Conservation (phyloP, 2,888 invertebrate genomes). For the Lacanobia wlatinum region DNA sequence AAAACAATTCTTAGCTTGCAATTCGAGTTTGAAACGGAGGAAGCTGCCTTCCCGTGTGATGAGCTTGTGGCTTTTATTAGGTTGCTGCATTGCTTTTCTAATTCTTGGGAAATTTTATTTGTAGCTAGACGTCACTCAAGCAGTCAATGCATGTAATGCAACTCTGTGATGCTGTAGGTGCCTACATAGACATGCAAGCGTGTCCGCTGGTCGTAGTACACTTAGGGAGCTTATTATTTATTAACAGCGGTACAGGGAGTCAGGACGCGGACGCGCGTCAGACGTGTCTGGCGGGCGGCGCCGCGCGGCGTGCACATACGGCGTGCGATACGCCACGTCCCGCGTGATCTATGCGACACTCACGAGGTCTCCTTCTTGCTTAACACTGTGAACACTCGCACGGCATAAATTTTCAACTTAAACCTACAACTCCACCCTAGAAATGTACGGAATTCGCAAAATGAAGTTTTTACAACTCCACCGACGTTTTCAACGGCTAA, state of each 20-base stretch:
- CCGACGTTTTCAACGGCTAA: slow-evolving; percentile 79
- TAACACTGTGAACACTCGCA: slow-evolving; percentile 82
- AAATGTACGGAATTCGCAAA: slow-evolving; percentile 83
- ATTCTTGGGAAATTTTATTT: slow-evolving; percentile 19
- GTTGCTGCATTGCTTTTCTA: slow-evolving; percentile 44
- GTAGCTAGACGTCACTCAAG: background rate
- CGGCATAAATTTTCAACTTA: slow-evolving; percentile 86
- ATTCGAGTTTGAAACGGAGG: slow-evolving; percentile 37
- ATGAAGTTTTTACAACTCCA: slow-evolving; percentile 85
- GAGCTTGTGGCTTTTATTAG: slow-evolving; percentile 42
- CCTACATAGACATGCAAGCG: slow-evolving; percentile 20
- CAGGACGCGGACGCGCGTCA: slow-evolving; percentile 59
- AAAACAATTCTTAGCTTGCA: slow-evolving; percentile 55
- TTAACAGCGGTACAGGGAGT: slow-evolving; percentile 56
- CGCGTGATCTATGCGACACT: slow-evolving; percentile 85
- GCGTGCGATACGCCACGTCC: slow-evolving; percentile 85
- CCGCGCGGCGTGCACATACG: slow-evolving; percentile 77
- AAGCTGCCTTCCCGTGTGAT: slow-evolving; percentile 46
- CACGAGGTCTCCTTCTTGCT: slow-evolving; percentile 83
- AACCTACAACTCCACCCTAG: slow-evolving; percentile 83
- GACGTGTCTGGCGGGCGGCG: slow-evolving; percentile 48
- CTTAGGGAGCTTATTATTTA: slow-evolving; percentile 60
- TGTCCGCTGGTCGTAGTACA: slow-evolving; percentile 39
- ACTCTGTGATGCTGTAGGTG: background rate
- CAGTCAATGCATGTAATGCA: slow-evolving; percentile 3